Evolutionary conservation across 2,113 vertebrate genomes (phyloP), one percentile per base, ranked within the genome.

Genomic region (Verasper variegatus): DNA sequence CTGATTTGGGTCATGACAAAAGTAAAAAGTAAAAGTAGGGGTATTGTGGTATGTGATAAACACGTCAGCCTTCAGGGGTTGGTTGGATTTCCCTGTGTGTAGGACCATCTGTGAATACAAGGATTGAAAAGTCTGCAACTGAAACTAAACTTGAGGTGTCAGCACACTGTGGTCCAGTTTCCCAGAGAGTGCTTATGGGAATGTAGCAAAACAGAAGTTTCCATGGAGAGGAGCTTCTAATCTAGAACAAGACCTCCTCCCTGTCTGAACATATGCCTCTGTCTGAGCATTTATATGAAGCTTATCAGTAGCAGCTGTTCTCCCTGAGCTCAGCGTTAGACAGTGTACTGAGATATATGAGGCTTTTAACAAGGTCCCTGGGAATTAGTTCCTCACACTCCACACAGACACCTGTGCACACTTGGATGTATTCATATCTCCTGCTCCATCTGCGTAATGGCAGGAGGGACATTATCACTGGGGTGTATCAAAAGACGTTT

Each of bases 381-480:
- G 54, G 60, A 78, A 69, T 35, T 40, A 5, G 49, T 55, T 59
- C 51, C 9, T 31, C 47, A 31, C 49, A 26, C 13, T 27, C 3
- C 63, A 14, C 59, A 51, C 52, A 21, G 11, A 59, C 21, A 74
- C 45, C 71, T 74, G 78, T 54, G 71, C 24, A 57, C 47, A 26
- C 2, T 3, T 61, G 37, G 49, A 42, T 40, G 4, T 51, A 42
- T 58, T 11, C 60, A 59, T 67, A 83, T 77, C 68, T 69, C 23
- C 20, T n/a, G 23, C 67, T 69, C 80, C 26, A 88, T 92, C 89
- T 87, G 78, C 83, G 52, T 88, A 75, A 73, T 60, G 68, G 47
- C 71, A 86, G 72, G 79, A 81, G 85, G 80, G 62, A 86, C 78
- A 85, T 90, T 83, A 88, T 90, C 78, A 77, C 58, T 21, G 20